These are phyloP conservation scores for Whitmania pigra DNA, from an alignment of 1,140 invertebrate genomes.

Conservation along the genomic window DNA sequence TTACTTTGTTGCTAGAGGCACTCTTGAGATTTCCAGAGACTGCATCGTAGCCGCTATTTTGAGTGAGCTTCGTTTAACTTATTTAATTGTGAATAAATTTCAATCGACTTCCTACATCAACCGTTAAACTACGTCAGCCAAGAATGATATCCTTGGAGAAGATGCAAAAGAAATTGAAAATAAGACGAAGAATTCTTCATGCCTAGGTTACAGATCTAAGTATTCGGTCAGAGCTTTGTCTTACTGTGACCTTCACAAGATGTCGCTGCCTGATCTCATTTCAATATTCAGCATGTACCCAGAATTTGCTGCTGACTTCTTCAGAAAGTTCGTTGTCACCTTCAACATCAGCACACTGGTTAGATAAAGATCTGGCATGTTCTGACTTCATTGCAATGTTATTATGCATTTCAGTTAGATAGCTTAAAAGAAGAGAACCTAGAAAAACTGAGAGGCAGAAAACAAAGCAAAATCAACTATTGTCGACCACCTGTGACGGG, in stretches of 20 bases:
- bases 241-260: conserved; percentile 43
- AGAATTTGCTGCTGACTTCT: conserved; percentile 39
- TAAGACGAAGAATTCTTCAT: conserved; percentile 24
- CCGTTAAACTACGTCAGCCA: conserved; percentile 1
- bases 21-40: conserved; percentile 91
- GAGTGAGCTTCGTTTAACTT: conserved; percentile 29
- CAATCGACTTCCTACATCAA: neutral
- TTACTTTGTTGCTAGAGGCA: conserved; percentile 60
- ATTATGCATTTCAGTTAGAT: too few relatives aligned
- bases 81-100: neutral
- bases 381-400: too few relatives aligned
- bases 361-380: conserved; percentile 1
- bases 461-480: too few relatives aligned
- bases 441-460: too few relatives aligned
- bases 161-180: conserved; percentile 61
- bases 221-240: conserved; percentile 39
- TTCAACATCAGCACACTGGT: conserved; percentile 38
- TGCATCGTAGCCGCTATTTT: conserved; percentile 61
- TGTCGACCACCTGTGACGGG: too few relatives aligned
- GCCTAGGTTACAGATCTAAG: conserved; percentile 28
- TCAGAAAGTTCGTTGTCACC: conserved; percentile 36
- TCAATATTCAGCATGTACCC: conserved; percentile 39
- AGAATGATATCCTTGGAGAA: conserved; percentile 83
- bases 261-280: conserved; percentile 35
- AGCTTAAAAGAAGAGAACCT: too few relatives aligned